Percentiles rank a stretch among this genome's conserved stretches.
Evolutionary conservation across 2,888 invertebrate genomes (phyloP).

Genomic region (Augochlorella aurata): DNA sequence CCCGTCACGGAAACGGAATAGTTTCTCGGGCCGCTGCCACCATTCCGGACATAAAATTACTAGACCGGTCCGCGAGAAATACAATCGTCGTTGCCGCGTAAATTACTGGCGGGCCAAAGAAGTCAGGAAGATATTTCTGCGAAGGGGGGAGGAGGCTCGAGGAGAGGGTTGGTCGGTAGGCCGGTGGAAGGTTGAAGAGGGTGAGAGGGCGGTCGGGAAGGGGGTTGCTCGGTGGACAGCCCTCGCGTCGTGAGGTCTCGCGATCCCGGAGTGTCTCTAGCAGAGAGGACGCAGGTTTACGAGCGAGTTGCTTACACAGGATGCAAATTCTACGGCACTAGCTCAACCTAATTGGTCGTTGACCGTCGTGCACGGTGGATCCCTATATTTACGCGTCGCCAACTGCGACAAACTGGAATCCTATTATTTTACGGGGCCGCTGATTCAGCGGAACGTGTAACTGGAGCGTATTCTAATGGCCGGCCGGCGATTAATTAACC

Average conservation of each 20-base stretch:
- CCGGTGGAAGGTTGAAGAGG: background rate
- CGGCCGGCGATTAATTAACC: slow-evolving; percentile 56
- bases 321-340: slow-evolving; percentile 60
- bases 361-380: slow-evolving; percentile 55
- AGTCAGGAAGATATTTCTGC: slow-evolving; percentile 29
- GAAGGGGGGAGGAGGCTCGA: background rate
- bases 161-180: background rate
- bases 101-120: slow-evolving; percentile 27
- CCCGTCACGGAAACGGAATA: slow-evolving; percentile 22
- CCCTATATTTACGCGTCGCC: slow-evolving; percentile 61
- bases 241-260: slow-evolving; percentile 5
- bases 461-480: slow-evolving; percentile 62
- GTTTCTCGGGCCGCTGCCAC: slow-evolving; percentile 6
- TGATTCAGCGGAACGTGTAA: slow-evolving; percentile 58
- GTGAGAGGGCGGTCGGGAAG: background rate
- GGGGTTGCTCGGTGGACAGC: slow-evolving; percentile 15
- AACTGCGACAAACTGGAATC: slow-evolving; percentile 59
- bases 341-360: slow-evolving; percentile 63
- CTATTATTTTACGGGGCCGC: slow-evolving; percentile 59
- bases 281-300: slow-evolving; percentile 39
- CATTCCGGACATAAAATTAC: slow-evolving; percentile 26
- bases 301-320: slow-evolving; percentile 51
- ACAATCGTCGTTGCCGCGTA: slow-evolving; percentile 26
- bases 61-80: slow-evolving; percentile 15
- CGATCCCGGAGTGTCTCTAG: slow-evolving; percentile 25